Evolutionary conservation across 2,797 vertebrate species (phyloP), one percentile per base, ranked within the genome.

Genomic region (Meda fulgida): DNA sequence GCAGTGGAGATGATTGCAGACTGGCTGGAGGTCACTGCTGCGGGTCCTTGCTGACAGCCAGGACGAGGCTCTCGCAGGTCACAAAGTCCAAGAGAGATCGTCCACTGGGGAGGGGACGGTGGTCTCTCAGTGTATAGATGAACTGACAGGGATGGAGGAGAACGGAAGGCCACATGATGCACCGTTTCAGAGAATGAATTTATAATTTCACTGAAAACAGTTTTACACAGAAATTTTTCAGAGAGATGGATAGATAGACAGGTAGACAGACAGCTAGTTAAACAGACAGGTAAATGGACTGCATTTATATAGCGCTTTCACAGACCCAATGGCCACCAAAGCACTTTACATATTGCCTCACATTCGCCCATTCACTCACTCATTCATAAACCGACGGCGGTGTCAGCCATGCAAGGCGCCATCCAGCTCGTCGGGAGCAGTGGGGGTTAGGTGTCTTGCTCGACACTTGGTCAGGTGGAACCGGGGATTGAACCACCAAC

Each of bases 1-100:
- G 73, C 77, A 81, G 81, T 58, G 73, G 87, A 89, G 88, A 91
- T 91, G 89, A 91, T 91, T 89, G 87, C 88, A 88, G 85, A 87
- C 85, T 48, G 89, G 86, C 89, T 84, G 87, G 88, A 89, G 88
- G 87, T 83, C 85, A 85, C 83, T 86, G 80, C 84, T 51, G 75
- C 29, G 86, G 88, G 83, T 86, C 86, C 82, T 73, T 67, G 60
- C 89, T 85, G 88, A 89, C 90, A 90, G 88, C 78, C 89, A 67
- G 88, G 89, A 87, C 78, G 65, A 81, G 78, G 71, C 81, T 40
- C 85, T 78, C 77, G 26, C 38, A 78, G 76, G 86, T 84, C 73
- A 70, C 40, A 77, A 83, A 81, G 55, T 66, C 77, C 77, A 84
- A 51, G 69, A 85, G 51, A 71, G 85, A 88, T 63, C 82, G 84